Conservation (phyloP, 2,888 invertebrate species). For the Andrena minutula region DNA sequence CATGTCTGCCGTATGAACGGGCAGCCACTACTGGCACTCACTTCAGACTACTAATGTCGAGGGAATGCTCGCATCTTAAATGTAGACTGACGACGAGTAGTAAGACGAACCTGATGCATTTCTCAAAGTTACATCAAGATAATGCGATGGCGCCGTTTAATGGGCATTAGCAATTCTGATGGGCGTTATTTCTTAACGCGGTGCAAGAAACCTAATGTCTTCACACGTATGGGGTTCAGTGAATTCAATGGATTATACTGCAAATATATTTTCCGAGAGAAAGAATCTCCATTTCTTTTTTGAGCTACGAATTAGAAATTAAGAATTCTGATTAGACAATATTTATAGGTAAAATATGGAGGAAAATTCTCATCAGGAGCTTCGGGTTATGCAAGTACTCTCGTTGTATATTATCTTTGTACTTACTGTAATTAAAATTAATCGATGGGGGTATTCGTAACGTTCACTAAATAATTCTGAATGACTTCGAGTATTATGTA, state of each 20-base stretch:
- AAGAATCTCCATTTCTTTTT: neutral
- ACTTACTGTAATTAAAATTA: no score
- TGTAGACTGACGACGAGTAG: conserved; percentile 28
- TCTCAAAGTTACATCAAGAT: conserved; percentile 37
- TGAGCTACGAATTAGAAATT: no score
- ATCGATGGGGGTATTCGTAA: no score
- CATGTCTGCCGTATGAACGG: conserved; percentile 83
- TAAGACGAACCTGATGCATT: conserved; percentile 38
- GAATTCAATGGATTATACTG: neutral
- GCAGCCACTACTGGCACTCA: conserved; percentile 37
- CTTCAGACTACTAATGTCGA: conserved; percentile 49
- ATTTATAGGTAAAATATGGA: no score
- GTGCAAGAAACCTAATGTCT: conserved; percentile 6
- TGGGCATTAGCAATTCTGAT: conserved; percentile 55
- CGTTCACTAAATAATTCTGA: no score
- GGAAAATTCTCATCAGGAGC: no score
- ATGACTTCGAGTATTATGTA: no score
- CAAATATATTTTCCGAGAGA: neutral
- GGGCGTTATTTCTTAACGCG: conserved; percentile 14
- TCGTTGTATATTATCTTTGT: no score
- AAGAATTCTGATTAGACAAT: no score
- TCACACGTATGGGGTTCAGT: neutral
- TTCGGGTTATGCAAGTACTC: no score
- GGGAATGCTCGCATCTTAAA: conserved; percentile 43
- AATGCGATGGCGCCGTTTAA: conserved; percentile 32